phyloP scores from a whole-genome alignment of 1,140 invertebrate genomes.

The Drosophila nebulosa region DNA sequence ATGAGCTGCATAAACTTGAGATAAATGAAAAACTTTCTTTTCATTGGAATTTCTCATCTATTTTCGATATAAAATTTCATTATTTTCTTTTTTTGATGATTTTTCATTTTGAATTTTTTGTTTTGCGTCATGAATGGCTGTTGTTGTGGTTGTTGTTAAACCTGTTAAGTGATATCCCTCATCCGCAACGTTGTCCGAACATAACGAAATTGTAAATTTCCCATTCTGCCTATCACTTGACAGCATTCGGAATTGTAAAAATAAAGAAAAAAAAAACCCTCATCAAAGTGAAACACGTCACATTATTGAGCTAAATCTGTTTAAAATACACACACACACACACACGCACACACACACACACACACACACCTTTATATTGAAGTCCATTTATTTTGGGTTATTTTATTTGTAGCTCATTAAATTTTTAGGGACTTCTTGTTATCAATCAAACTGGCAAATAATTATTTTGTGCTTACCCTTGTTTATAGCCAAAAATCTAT shows the following conservation, averaged over 20 bases:
- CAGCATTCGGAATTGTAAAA: background rate
- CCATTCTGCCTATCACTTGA: background rate
- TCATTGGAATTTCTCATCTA: background rate
- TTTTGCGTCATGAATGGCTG: background rate
- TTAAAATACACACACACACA: slow-evolving; percentile 4
- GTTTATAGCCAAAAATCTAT: background rate
- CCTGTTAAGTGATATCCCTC: background rate
- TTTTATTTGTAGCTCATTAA: slow-evolving; percentile 9
- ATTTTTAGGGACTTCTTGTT: background rate
- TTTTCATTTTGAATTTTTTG: no score
- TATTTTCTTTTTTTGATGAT: background rate
- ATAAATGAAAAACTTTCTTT: background rate
- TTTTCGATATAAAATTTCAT: no score
- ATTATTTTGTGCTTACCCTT: background rate
- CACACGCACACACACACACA: background rate
- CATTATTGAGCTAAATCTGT: slow-evolving; percentile 18
- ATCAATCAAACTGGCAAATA: slow-evolving; percentile 15
- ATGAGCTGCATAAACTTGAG: no score
- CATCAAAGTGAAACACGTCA: slow-evolving; percentile 10
- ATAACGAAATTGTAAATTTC: background rate
- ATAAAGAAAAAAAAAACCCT: slow-evolving; percentile 6
- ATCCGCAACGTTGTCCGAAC: background rate
- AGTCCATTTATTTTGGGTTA: background rate
- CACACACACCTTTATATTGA: no score
- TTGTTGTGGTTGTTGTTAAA: background rate